Percentiles rank a stretch among this genome's conserved stretches.
These are phyloP conservation scores for Synanthedon andrenaeformis DNA, from an alignment of 2,888 invertebrate genomes.

Conservation along the genomic window DNA sequence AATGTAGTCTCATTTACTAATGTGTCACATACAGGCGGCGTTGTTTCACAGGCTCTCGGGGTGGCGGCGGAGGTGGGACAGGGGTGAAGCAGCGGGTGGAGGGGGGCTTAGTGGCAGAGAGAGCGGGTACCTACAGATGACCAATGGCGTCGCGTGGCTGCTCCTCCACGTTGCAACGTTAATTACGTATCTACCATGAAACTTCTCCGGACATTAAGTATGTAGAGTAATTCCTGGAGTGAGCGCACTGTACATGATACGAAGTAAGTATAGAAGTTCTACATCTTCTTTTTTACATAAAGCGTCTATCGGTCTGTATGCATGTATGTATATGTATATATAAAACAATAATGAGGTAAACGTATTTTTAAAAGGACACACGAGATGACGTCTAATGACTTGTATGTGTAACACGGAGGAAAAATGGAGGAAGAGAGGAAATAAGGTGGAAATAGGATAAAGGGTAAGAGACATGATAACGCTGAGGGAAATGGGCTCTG, in stretches of 20 bases:
- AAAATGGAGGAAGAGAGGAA: too few relatives aligned
- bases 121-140: constrained; percentile 28
- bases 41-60: constrained; percentile 44
- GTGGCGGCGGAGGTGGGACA: constrained; percentile 5
- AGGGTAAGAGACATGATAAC: too few relatives aligned
- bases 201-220: constrained; percentile 9
- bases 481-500: too few relatives aligned
- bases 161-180: constrained; percentile 44
- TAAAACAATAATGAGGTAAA: too few relatives aligned
- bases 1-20: constrained; percentile 72
- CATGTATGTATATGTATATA: too few relatives aligned
- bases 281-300: too few relatives aligned
- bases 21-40: constrained; percentile 70
- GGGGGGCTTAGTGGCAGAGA: constrained; percentile 15
- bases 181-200: constrained; percentile 37
- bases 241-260: background rate
- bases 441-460: too few relatives aligned
- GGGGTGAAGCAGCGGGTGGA: constrained; percentile 12
- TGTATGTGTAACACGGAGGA: too few relatives aligned
- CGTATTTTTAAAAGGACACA: too few relatives aligned
- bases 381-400: too few relatives aligned
- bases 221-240: background rate
- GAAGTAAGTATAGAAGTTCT: too few relatives aligned
- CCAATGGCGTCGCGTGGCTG: constrained; percentile 46
- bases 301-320: too few relatives aligned